Evolutionary conservation across 2,888 invertebrate species (phyloP).

Genomic region (Acheta domesticus): DNA sequence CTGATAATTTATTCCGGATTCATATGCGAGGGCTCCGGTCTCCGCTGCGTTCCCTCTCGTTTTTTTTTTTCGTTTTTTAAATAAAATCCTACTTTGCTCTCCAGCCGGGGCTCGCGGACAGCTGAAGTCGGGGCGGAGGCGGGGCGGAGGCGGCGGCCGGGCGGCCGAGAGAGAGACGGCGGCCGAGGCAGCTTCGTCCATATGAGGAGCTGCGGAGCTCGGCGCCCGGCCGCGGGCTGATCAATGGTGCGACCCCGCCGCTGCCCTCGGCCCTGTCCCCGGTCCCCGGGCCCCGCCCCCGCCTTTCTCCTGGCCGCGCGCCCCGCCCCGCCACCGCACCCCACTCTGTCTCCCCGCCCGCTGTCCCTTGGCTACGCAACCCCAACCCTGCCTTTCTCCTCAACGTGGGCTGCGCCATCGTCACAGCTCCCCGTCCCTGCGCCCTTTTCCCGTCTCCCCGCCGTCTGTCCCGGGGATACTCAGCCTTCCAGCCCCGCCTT

Average conservation of each 20-base stretch:
- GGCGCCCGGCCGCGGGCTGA: background rate
- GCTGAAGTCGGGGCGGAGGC: background rate
- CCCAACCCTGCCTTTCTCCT: no score
- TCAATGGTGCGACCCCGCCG: constrained; percentile 24
- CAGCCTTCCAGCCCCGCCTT: no score
- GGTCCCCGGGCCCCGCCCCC: background rate
- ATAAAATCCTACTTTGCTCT: constrained; percentile 7
- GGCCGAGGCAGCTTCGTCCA: constrained; percentile 21
- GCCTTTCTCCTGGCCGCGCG: no score
- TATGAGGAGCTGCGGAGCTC: background rate
- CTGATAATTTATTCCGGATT: constrained; percentile 18
- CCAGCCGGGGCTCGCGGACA: constrained; percentile 6
- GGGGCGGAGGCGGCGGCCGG: background rate
- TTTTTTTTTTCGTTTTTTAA: constrained; percentile 19
- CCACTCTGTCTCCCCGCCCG: no score
- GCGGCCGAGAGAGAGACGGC: background rate
- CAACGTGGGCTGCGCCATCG: no score
- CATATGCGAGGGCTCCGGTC: constrained; percentile 18
- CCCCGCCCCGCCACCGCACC: no score
- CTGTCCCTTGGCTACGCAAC: no score
- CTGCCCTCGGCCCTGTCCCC: constrained; percentile 27
- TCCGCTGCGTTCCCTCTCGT: background rate
- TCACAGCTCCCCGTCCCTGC: no score
- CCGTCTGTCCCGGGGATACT: no score
- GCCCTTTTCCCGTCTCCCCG: no score